Conservation (phyloP, 1,140 invertebrate genomes). For the Camponotus floridanus region DNA sequence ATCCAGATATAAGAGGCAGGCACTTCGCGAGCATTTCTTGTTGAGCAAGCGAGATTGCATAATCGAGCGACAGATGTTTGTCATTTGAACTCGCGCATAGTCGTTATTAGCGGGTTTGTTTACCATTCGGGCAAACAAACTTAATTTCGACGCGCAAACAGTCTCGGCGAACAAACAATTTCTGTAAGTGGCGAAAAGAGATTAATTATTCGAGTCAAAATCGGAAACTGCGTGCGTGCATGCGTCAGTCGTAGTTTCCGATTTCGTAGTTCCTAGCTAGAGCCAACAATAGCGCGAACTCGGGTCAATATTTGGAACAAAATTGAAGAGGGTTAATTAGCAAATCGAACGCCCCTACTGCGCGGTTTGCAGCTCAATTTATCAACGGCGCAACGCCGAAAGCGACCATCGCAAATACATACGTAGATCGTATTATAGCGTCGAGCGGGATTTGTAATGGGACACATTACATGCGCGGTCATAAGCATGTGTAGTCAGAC, state of each 20-base stretch:
- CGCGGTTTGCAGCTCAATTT: conserved; percentile 70
- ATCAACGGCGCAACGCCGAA: conserved; percentile 14
- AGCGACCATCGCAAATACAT: conserved; percentile 61
- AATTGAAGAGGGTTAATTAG: conserved; percentile 77
- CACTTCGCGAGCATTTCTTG: conserved; percentile 20
- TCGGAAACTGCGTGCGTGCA: conserved; percentile 2
- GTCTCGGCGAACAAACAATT: conserved; percentile 34
- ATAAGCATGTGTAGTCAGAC: conserved; percentile 55
- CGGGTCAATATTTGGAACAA: conserved; percentile 74
- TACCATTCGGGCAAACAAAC: conserved; percentile 29
- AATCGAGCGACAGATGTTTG: conserved; percentile 27
- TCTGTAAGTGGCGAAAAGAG: conserved; percentile 42
- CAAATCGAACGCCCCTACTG: conserved; percentile 61
- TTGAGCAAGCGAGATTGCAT: background rate
- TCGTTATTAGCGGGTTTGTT: conserved; percentile 12
- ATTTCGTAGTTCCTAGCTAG: conserved; percentile 50
- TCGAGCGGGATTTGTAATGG: conserved; percentile 64
- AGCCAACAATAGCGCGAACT: conserved; percentile 53
- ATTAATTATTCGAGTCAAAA: conserved; percentile 52
- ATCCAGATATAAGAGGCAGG: background rate
- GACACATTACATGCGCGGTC: conserved; percentile 59
- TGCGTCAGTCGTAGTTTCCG: conserved; percentile 1
- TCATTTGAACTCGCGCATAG: background rate
- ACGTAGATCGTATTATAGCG: conserved; percentile 60
- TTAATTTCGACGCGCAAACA: conserved; percentile 41